Evolutionary conservation across 2,797 vertebrate species (phyloP).

Genomic region (Erethizon dorsatum): DNA sequence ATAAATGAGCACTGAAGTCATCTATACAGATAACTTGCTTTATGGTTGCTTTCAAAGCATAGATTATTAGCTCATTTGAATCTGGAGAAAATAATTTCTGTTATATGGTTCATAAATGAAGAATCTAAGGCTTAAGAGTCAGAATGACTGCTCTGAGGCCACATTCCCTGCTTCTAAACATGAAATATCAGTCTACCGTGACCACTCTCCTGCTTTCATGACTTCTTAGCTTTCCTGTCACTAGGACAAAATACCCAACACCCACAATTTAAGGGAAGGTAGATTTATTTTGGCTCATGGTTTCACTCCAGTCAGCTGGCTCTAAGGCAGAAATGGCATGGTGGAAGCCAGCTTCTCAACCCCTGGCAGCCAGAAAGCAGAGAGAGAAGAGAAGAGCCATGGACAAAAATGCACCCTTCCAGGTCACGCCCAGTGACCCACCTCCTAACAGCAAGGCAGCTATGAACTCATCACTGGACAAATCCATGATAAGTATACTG

Average conservation of each 20-base stretch:
- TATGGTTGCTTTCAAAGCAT: background rate
- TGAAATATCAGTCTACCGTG: background rate
- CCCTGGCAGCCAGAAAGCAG: background rate
- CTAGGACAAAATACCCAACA: background rate
- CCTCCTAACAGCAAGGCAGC: background rate
- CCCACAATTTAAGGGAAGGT: background rate
- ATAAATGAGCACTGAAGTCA: background rate
- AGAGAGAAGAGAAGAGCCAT: background rate
- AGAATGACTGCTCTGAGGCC: background rate
- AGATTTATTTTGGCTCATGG: background rate
- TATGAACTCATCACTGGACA: background rate
- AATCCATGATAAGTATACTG: background rate
- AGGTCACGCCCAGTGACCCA: background rate
- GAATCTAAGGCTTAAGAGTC: background rate
- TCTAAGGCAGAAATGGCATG: background rate
- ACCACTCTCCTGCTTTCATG: background rate
- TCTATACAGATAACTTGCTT: background rate
- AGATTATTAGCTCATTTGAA: constrained; percentile 5
- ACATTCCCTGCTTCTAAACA: background rate
- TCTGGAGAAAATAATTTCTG: background rate
- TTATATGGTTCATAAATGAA: background rate
- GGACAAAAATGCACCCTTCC: background rate
- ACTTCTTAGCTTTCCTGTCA: background rate
- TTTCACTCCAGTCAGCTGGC: background rate
- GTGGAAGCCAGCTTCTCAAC: background rate